Conservation (phyloP, 2,113 vertebrate genomes). For the Lampris incognitus region DNA sequence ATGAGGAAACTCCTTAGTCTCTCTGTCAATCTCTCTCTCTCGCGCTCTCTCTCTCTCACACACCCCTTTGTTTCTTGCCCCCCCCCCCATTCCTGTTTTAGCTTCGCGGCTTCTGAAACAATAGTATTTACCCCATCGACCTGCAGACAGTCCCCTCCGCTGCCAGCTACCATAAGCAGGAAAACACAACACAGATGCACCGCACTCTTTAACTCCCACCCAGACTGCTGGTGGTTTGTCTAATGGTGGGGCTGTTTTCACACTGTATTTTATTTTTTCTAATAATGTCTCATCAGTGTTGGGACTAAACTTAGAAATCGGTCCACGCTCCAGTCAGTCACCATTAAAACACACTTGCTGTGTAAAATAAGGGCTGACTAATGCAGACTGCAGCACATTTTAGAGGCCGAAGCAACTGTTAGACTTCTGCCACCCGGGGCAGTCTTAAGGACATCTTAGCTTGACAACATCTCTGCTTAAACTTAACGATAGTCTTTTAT, state of each 20-base stretch:
- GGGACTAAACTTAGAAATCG: constrained; percentile 12
- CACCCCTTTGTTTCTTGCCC: constrained; percentile 11
- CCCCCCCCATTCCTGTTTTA: constrained; percentile 15
- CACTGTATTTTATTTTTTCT: too few species aligned
- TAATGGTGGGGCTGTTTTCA: too few species aligned
- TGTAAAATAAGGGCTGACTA: background rate
- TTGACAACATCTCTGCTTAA: too few species aligned
- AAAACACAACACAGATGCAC: constrained; percentile 42
- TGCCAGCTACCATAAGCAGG: constrained; percentile 57
- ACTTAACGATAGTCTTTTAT: too few species aligned
- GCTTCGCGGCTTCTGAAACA: constrained; percentile 60
- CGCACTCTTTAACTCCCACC: background rate
- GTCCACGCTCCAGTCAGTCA: constrained; percentile 3
- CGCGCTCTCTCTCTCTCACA: background rate
- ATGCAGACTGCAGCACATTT: constrained; percentile 1
- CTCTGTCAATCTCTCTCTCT: background rate
- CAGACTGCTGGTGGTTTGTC: too few species aligned
- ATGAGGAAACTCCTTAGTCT: too few species aligned
- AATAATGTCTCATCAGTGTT: background rate
- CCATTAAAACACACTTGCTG: constrained; percentile 8
- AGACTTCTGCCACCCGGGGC: background rate
- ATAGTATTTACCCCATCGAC: constrained; percentile 69
- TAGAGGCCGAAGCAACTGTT: background rate
- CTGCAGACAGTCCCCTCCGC: constrained; percentile 49
- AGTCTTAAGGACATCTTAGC: constrained; percentile 1